phyloP scores from a whole-genome alignment of 2,797 vertebrate genomes.

The Molossus alvarezi region DNA sequence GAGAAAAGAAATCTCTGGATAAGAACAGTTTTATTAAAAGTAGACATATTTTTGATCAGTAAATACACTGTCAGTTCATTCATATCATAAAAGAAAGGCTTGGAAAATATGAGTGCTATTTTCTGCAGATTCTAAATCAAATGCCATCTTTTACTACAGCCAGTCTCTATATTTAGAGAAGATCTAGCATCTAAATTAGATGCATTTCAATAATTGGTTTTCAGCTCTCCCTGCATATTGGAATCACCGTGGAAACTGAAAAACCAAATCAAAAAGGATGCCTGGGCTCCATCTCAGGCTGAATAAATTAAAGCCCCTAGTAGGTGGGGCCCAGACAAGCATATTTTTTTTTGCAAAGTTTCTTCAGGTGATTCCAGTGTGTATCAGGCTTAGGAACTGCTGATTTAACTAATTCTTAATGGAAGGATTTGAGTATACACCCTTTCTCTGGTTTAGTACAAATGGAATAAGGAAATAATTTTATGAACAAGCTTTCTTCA shows the following conservation, averaged over 20 bases:
- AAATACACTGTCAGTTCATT: neutral
- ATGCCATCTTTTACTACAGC: neutral
- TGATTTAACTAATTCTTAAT: constrained; percentile 31
- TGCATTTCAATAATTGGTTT: constrained; percentile 48
- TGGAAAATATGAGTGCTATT: neutral
- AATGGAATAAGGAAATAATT: constrained; percentile 38
- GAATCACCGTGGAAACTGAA: constrained; percentile 29
- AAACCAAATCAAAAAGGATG: neutral
- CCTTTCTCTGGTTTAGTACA: constrained; percentile 21
- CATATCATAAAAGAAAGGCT: neutral
- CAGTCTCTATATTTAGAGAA: constrained; percentile 25
- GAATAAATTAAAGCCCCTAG: neutral
- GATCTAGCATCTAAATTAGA: neutral
- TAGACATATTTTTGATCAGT: constrained; percentile 7
- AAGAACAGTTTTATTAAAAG: constrained; percentile 8
- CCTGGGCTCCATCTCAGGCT: neutral
- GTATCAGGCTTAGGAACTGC: neutral
- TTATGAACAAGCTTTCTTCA: constrained; percentile 19
- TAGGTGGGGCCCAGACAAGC: neutral
- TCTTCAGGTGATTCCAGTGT: constrained; percentile 1
- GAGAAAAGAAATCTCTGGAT: neutral
- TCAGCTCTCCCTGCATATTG: neutral
- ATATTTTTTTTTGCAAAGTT: neutral
- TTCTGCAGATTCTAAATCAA: neutral
- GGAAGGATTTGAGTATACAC: neutral